Percentiles rank a stretch among this genome's conserved stretches.
These are phyloP conservation scores for Telenomus remus DNA, from an alignment of 1,140 invertebrate genomes.

Conservation along the genomic window DNA sequence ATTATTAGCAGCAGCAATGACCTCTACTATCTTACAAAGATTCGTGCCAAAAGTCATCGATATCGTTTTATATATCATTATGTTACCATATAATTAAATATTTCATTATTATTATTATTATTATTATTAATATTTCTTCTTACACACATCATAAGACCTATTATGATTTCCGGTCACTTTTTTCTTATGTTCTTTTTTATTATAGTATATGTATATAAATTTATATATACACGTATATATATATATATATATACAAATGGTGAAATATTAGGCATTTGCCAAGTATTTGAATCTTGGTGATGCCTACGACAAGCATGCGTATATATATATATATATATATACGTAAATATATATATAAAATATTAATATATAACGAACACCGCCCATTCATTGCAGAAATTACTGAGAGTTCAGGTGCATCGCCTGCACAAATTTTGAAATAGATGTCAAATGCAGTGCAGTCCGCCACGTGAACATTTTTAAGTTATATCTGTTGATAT, in stretches of 20 bases:
- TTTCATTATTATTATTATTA: slow-evolving; percentile 32
- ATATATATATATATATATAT: no score
- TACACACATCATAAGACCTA: slow-evolving; percentile 72
- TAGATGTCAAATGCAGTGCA: slow-evolving; percentile 69
- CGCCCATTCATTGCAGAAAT: slow-evolving; percentile 74
- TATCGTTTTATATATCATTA: slow-evolving; percentile 51
- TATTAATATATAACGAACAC: slow-evolving; percentile 75
- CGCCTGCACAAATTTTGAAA: slow-evolving; percentile 63
- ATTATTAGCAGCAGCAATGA: slow-evolving; percentile 73
- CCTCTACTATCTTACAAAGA: slow-evolving; percentile 74
- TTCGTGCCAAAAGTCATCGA: slow-evolving; percentile 71
- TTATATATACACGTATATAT: slow-evolving; percentile 68
- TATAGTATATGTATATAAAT: slow-evolving; percentile 68
- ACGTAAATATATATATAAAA: slow-evolving; percentile 74
- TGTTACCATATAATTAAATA: slow-evolving; percentile 60
- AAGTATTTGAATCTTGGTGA: no score
- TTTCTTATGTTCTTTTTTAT: slow-evolving; percentile 17
- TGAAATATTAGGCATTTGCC: no score
- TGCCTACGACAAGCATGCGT: no score
- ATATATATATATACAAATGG: no score
- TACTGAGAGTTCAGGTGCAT: slow-evolving; percentile 67
- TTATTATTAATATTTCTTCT: slow-evolving; percentile 68
- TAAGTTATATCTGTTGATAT: slow-evolving; percentile 16
- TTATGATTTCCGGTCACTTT: slow-evolving; percentile 62
- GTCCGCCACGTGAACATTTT: slow-evolving; percentile 1